These are phyloP conservation scores for Pecten maximus DNA, from an alignment of 2,888 invertebrate genomes.

Conservation along the genomic window DNA sequence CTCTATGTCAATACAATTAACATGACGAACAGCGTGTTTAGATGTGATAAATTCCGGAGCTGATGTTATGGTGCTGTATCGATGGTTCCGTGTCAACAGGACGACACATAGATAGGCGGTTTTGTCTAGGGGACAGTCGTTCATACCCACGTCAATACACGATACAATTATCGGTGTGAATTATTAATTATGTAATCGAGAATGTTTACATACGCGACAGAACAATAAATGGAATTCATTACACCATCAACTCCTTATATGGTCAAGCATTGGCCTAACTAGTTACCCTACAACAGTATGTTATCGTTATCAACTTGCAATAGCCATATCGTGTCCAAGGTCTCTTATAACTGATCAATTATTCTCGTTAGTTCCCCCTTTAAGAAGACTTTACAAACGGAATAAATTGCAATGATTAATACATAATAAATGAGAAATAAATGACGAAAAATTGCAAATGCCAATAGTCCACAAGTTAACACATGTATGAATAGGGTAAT, in stretches of 20 bases:
- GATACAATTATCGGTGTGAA: conserved; percentile 5
- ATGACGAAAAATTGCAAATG: too few species aligned
- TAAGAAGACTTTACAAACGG: too few species aligned
- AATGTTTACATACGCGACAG: conserved; percentile 20
- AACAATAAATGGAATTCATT: background rate
- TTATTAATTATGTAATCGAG: conserved; percentile 35
- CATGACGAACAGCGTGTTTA: background rate
- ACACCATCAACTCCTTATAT: background rate
- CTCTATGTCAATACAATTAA: background rate
- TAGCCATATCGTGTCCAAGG: too few species aligned
- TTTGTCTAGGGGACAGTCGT: background rate
- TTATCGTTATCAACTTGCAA: too few species aligned
- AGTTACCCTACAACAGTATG: too few species aligned
- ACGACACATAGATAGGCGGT: background rate
- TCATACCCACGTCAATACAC: background rate
- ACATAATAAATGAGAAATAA: too few species aligned
- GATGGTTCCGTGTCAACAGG: background rate
- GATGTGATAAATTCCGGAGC: background rate
- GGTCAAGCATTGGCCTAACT: background rate
- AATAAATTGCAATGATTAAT: too few species aligned
- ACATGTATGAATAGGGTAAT: too few species aligned
- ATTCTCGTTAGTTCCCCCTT: too few species aligned
- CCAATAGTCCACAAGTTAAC: too few species aligned
- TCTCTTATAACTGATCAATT: too few species aligned
- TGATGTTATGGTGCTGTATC: background rate